Evolutionary conservation across 2,113 vertebrate species (phyloP).

Genomic region (Galbula dea): DNA sequence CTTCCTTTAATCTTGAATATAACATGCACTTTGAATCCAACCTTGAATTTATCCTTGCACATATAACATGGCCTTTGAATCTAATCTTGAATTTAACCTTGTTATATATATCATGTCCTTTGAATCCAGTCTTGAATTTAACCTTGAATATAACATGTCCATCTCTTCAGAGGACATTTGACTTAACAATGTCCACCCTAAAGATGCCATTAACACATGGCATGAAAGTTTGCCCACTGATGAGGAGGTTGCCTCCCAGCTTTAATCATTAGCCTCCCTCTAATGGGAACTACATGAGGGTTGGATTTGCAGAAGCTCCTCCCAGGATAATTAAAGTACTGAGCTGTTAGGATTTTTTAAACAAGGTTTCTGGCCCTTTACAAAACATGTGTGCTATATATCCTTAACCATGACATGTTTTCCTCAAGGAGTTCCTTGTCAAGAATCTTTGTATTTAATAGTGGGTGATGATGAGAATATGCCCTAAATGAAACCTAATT

Average conservation of each 20-base stretch:
- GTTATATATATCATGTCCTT: too few species aligned
- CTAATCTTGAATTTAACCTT: too few species aligned
- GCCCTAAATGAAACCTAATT: conserved; percentile 74
- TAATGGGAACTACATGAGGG: background rate
- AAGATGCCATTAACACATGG: background rate
- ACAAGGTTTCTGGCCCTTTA: conserved; percentile 42
- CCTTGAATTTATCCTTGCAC: too few species aligned
- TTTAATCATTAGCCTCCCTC: background rate
- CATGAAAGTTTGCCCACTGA: accelerated
- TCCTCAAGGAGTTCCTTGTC: conserved; percentile 71
- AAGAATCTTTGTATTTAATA: conserved; percentile 75
- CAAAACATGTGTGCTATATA: conserved; percentile 67
- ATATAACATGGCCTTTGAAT: too few species aligned
- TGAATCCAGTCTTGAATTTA: too few species aligned
- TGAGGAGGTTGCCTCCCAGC: background rate
- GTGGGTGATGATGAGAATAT: conserved; percentile 68
- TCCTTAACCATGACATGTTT: conserved; percentile 75
- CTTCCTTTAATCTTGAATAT: conserved; percentile 51
- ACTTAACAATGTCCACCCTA: conserved; percentile 35
- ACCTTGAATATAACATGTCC: background rate
- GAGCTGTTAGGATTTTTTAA: background rate
- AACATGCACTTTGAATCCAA: background rate
- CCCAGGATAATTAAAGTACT: conserved; percentile 23
- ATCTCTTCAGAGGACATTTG: conserved; percentile 28
- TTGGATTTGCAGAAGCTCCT: background rate